These are phyloP conservation scores for Stenichneumon culpator DNA, from an alignment of 2,888 invertebrate species.

Conservation along the genomic window DNA sequence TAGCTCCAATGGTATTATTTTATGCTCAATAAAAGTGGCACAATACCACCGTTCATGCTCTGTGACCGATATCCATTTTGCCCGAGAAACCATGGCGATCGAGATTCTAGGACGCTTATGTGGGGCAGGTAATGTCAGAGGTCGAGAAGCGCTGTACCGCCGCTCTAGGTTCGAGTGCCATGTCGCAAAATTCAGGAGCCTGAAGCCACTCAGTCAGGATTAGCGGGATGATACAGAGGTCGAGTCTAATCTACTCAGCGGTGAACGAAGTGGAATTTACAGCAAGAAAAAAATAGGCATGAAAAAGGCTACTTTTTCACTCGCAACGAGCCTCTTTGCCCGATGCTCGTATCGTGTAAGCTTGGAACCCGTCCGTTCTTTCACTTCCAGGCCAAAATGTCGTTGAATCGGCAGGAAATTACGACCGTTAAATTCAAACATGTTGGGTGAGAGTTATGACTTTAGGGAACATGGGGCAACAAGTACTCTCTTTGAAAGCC, in stretches of 20 bases:
- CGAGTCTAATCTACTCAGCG: neutral
- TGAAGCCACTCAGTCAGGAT: slow-evolving; percentile 24
- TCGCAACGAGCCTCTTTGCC: neutral
- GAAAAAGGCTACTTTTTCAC: slow-evolving; percentile 6
- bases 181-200: slow-evolving; percentile 51
- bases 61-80: slow-evolving; percentile 52
- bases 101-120: slow-evolving; percentile 72
- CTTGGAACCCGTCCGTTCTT: neutral
- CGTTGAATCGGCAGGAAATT: slow-evolving; percentile 27
- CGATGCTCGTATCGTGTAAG: slow-evolving; percentile 3
- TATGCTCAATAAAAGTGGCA: slow-evolving; percentile 34
- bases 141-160: slow-evolving; percentile 56
- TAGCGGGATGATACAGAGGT: neutral
- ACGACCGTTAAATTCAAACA: slow-evolving; percentile 16
- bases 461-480: neutral
- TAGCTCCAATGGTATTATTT: neutral
- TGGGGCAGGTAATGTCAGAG: slow-evolving; percentile 76
- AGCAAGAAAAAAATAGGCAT: neutral
- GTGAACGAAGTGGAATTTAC: slow-evolving; percentile 12
- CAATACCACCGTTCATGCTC: slow-evolving; percentile 44
- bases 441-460: slow-evolving; percentile 3
- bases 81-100: slow-evolving; percentile 54
- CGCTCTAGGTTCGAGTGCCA: slow-evolving; percentile 11
- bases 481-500: slow-evolving; percentile 23
- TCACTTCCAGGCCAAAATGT: neutral